Percentiles rank a stretch among this genome's conserved stretches.
Evolutionary conservation across 2,888 invertebrate genomes (phyloP).

Genomic region (Incurvaria masculella): DNA sequence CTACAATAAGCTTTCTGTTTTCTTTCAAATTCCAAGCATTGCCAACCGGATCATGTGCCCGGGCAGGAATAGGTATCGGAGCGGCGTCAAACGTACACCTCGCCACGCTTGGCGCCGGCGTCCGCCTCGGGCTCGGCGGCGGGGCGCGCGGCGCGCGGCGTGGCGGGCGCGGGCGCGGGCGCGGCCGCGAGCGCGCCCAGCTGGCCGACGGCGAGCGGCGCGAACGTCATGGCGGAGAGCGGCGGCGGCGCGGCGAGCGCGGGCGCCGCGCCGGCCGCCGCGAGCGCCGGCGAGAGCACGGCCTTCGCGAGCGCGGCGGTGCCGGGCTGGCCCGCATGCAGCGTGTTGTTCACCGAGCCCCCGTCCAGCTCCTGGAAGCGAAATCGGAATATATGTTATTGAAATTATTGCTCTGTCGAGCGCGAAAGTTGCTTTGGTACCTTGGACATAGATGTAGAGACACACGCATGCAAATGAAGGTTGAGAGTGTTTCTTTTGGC

Average conservation of each 20-base stretch:
- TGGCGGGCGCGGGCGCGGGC: conserved; percentile 50
- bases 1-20: no score
- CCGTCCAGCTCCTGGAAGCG: conserved; percentile 64
- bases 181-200: conserved; percentile 47
- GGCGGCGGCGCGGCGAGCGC: conserved; percentile 34
- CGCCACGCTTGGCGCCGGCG: conserved; percentile 39
- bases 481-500: no score
- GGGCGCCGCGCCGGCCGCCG: conserved; percentile 41
- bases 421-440: not conserved
- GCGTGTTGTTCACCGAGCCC: conserved; percentile 68
- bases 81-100: conserved; percentile 43
- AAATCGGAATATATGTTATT: no score
- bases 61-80: no score
- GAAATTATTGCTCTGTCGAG: not conserved
- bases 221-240: conserved; percentile 33
- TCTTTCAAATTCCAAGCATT: no score
- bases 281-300: conserved; percentile 62
- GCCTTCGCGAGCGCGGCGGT: conserved; percentile 79
- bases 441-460: not conserved
- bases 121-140: conserved; percentile 24
- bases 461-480: no score
- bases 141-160: conserved; percentile 21
- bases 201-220: conserved; percentile 61
- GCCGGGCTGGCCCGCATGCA: conserved; percentile 69
- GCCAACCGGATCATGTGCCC: no score